Evolutionary conservation across 2,113 vertebrate species (phyloP).

Genomic region (Sceloporus undulatus): DNA sequence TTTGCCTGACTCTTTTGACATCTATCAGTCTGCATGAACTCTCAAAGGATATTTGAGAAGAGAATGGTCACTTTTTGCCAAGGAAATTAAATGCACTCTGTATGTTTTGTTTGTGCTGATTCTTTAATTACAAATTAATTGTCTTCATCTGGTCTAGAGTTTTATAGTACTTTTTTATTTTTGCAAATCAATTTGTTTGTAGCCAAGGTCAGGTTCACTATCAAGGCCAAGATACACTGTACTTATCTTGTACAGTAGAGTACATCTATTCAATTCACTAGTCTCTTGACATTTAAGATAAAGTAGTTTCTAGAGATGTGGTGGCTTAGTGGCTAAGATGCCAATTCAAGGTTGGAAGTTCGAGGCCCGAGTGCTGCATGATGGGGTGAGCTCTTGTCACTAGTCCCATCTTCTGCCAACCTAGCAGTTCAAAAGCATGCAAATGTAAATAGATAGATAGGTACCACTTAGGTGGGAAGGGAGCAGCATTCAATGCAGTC

Average conservation of each 20-base stretch:
- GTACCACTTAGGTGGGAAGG: no score
- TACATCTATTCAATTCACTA: no score
- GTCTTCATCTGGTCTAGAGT: conserved; percentile 77
- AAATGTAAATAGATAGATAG: no score
- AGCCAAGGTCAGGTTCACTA: conserved; percentile 57
- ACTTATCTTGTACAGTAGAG: conserved; percentile 50
- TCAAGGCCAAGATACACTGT: conserved; percentile 47
- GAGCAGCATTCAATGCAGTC: no score
- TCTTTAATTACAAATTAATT: conserved; percentile 81
- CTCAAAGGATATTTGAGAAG: conserved; percentile 20
- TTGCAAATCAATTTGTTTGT: conserved; percentile 74
- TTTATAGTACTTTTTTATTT: conserved; percentile 72
- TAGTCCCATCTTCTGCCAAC: no score
- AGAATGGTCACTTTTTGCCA: conserved; percentile 46
- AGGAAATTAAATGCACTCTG: conserved; percentile 64
- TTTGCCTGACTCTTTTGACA: neutral
- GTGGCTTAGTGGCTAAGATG: no score
- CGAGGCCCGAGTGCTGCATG: no score
- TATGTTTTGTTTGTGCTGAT: conserved; percentile 74
- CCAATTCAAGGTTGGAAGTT: no score
- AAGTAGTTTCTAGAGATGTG: no score
- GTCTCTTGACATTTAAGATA: no score
- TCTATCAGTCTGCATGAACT: conserved; percentile 31
- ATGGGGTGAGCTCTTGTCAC: no score
- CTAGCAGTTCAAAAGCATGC: no score